Percentiles rank a stretch among this genome's conserved stretches.
phyloP scores from a whole-genome alignment of 2,113 vertebrate genomes.

The Lepidothrix coronata region DNA sequence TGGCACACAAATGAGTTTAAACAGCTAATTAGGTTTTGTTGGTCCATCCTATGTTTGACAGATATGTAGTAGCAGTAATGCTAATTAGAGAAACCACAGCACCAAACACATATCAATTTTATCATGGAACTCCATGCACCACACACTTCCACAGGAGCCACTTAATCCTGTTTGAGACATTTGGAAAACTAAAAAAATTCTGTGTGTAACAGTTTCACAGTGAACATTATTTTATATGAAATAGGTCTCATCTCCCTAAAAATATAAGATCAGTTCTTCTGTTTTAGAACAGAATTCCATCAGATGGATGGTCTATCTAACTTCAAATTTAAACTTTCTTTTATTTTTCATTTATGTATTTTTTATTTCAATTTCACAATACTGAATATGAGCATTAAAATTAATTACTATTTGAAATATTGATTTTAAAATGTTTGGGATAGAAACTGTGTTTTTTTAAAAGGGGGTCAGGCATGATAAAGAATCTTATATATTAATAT shows the following conservation, averaged over 20 bases:
- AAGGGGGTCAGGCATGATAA: background rate
- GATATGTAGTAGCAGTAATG: conserved; percentile 27
- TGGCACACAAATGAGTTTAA: conserved; percentile 63
- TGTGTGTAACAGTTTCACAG: background rate
- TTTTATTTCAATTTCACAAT: background rate
- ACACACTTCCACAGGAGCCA: background rate
- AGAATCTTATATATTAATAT: background rate
- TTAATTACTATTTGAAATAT: background rate
- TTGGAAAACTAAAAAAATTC: background rate
- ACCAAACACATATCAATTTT: background rate
- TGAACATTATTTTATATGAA: rapidly evolving
- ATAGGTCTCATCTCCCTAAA: background rate
- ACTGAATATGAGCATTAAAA: background rate
- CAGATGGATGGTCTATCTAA: background rate
- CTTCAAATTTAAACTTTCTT: background rate
- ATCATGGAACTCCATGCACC: background rate
- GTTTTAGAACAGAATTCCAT: background rate
- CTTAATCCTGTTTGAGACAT: background rate
- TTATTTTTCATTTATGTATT: background rate
- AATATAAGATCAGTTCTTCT: background rate
- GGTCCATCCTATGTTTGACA: conserved; percentile 47
- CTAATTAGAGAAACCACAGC: conserved; percentile 30
- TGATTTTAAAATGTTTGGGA: background rate
- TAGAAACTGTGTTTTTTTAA: background rate
- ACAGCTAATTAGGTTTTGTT: conserved; percentile 67